These are phyloP conservation scores for Chelonus insularis DNA, from an alignment of 1,140 invertebrate genomes.

Conservation along the genomic window DNA sequence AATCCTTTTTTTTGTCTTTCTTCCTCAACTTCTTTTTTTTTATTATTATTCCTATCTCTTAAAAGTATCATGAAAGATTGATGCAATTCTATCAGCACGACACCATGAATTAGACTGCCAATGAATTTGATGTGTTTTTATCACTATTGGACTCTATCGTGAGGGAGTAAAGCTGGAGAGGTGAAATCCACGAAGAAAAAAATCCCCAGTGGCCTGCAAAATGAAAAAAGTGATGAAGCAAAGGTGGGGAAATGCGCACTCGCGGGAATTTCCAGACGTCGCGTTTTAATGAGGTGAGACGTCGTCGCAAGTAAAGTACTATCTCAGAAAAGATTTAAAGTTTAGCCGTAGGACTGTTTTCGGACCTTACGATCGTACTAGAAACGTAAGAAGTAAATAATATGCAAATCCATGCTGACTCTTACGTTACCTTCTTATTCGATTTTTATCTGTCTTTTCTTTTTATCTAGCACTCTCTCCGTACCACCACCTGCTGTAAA, in stretches of 20 bases:
- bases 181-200: neutral
- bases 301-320: conserved; percentile 44
- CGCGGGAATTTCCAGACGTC: conserved; percentile 32
- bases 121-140: conserved; percentile 40
- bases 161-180: neutral
- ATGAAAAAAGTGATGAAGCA: neutral
- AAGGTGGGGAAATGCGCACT: neutral
- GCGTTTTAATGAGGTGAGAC: conserved; percentile 45
- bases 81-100: conserved; percentile 31
- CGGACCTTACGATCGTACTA: conserved; percentile 43
- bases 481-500: neutral
- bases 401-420: conserved; percentile 48
- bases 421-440: conserved; percentile 26
- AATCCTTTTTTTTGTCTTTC: neutral
- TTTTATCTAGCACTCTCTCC: neutral
- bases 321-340: conserved; percentile 54
- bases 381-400: conserved; percentile 46
- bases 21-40: neutral
- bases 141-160: neutral
- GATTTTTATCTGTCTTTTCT: conserved; percentile 5
- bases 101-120: conserved; percentile 37
- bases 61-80: conserved; percentile 19
- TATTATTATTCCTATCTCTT: conserved; percentile 1
- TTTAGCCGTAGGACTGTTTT: conserved; percentile 45
- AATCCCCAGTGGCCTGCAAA: neutral